Percentiles rank a stretch among this genome's conserved stretches.
These are phyloP conservation scores for Megalopta genalis DNA, from an alignment of 1,140 invertebrate species.

Conservation along the genomic window DNA sequence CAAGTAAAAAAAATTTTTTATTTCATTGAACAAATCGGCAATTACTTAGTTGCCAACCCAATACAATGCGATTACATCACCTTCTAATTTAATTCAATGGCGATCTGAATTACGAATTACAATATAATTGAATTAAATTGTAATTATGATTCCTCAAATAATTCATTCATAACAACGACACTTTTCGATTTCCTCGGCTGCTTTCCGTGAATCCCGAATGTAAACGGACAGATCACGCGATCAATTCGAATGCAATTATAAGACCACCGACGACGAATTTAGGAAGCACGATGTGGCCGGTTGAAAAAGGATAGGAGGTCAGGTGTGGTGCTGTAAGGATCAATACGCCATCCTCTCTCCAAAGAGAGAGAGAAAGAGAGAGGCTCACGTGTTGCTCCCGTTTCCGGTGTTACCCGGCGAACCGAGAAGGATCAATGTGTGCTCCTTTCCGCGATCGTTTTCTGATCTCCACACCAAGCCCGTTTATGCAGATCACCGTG, in stretches of 20 bases:
- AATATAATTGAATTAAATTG: too few relatives aligned
- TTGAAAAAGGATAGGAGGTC: constrained; percentile 39
- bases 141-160: too few relatives aligned
- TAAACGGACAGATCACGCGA: constrained; percentile 20
- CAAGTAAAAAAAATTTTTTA: too few relatives aligned
- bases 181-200: not conserved
- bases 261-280: constrained; percentile 15
- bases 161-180: too few relatives aligned
- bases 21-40: too few relatives aligned
- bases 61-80: too few relatives aligned
- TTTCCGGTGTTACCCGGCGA: constrained; percentile 43
- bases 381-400: constrained; percentile 47
- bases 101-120: too few relatives aligned
- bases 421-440: constrained; percentile 21
- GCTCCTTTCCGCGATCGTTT: not conserved
- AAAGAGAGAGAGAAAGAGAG: not conserved
- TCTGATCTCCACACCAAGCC: not conserved
- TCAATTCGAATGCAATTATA: constrained; percentile 34
- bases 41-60: too few relatives aligned
- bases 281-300: constrained; percentile 33
- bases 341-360: constrained; percentile 45
- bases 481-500: not conserved
- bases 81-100: too few relatives aligned
- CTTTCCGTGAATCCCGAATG: not conserved
- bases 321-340: constrained; percentile 45